A percentile compares a stretch with the other conserved stretches of the same genome.
Evolutionary conservation across 2,797 vertebrate species (phyloP).

Genomic region (Melanotaenia pygmaea): DNA sequence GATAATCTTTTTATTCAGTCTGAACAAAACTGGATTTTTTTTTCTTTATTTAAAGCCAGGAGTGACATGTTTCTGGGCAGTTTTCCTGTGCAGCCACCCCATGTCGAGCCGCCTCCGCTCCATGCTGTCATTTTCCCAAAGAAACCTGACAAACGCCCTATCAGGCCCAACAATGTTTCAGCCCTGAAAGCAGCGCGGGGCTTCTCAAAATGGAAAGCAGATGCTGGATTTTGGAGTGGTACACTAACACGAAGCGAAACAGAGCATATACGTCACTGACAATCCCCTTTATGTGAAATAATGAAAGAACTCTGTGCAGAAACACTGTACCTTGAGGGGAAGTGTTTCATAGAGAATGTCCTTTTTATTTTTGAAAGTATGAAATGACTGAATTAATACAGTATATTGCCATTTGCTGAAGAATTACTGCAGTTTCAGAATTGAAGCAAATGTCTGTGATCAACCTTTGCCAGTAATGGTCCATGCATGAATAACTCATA

Average conservation of each 20-base stretch:
- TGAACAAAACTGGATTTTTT: constrained; percentile 31
- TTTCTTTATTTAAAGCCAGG: constrained; percentile 17
- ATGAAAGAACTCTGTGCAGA: constrained; percentile 18
- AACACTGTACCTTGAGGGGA: not conserved
- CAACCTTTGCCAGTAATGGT: not conserved
- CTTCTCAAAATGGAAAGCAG: constrained; percentile 78
- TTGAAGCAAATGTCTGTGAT: not conserved
- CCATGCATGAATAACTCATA: not conserved
- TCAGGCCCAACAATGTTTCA: constrained; percentile 52
- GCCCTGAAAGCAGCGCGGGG: constrained; percentile 46
- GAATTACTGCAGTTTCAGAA: not conserved
- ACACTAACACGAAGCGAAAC: constrained; percentile 22
- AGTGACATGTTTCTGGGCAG: constrained; percentile 11
- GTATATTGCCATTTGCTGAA: too few relatives aligned
- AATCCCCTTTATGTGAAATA: constrained; percentile 19
- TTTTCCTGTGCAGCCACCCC: constrained; percentile 21
- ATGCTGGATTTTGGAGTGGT: constrained; percentile 52
- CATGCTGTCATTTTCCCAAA: constrained; percentile 55
- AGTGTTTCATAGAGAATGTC: constrained; percentile 6
- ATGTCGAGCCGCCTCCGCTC: constrained; percentile 15
- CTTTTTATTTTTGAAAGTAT: constrained; percentile 19
- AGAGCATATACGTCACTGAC: constrained; percentile 21
- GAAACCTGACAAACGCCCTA: constrained; percentile 45
- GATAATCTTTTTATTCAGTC: constrained; percentile 38
- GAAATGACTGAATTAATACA: not conserved